Base-by-base conservation (phyloP, 2,113 vertebrate genomes). In the Crotophaga sulcirostris region DNA sequence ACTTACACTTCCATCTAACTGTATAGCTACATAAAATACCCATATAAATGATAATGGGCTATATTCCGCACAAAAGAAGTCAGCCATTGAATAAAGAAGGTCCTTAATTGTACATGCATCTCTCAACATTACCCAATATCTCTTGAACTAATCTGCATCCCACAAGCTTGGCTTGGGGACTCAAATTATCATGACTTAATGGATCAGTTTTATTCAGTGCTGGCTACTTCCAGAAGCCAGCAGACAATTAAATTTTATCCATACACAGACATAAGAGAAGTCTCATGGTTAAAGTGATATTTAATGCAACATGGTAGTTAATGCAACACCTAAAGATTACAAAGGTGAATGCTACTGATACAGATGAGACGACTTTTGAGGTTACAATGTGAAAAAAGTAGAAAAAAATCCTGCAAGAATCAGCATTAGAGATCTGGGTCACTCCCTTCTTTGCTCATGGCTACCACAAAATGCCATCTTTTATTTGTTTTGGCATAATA, bases 31-130 rank as follows among this genome's bases (percentile, higher is more conserved):
- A 89, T 84, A 88, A 94, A 96, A 75, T 72, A 68, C 5, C 7
- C 79, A 86, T 90, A 87, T 77, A 95, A 87, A 77, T 81, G 47
- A 64, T 89, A 92, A 92, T 75, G 34, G 49, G 23, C 40, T 89
- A 29, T 81, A 88, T 81, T 87, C 60, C n/a, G 56, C 76, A 82
- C 17, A 49, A 72, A 90, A 89, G 64, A 89, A 87, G 52, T 36
- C 34, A 52, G 38, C 2, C 44, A 29, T 15, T 81, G 56, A 78
- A 84, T 64, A 75, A 88, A 91, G 33, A 91, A 69, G 79, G 63
- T 49, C 18, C 14, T 93, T 87, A 93, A 93, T 73, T 89, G 52
- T 60, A 55, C n/a, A 31, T 11, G 31, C 16, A 56, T 84, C 38
- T 87, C 64, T 62, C 69, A 78, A 29, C 0, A 0, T 33, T 68